Base-by-base conservation (phyloP, 2,888 invertebrate genomes). In the Rhodophaea formosa region DNA sequence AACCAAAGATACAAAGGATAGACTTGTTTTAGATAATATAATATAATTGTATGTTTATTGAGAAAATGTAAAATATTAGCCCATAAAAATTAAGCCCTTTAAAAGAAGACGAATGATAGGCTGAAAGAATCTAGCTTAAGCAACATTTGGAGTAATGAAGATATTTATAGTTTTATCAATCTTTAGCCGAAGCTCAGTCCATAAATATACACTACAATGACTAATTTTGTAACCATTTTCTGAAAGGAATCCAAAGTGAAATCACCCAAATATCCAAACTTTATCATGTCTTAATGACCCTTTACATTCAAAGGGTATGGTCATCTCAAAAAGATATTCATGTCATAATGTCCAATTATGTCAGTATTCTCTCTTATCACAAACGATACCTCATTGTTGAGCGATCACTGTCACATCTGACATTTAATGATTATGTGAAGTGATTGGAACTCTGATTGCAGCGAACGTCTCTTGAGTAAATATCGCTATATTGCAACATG, bases 341-440 rank as follows among this genome's bases (percentile, higher is more conserved):
- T 12, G n/a, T 7, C 32, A 51, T 51, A 51, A 35, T 51, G 51
- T 51, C 51, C 51, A 39, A 51, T 51, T 39, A 51, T 51, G 51
- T 51, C 51, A 51, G 35, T 39, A 51, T 51, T 16, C 30, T 7
- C 15, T 8, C 51, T 51, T 51, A 51, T 51, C 51, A 35, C 8
- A 12, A 35, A 35, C 51, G 51, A 51, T 51, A 17, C 47, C 47
- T 49, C 17, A 51, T 51, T 51, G 51, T 51, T 16, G 51, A 16
- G 35, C 35, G 35, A 51, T 51, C 51, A 51, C 51, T 32, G 49
- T 49, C 30, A 14, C 15, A 15, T 49, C 15, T 49, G 49, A 49
- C 49, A 49, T 49, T 49, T 49, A 46, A n/a, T 30, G 47, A n/a
- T 29, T 46, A 46, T n/a, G 46, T 32, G 49, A 49, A 14, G 46